Conservation (phyloP, 1,140 invertebrate species). For the Rhagoletis pomonella region DNA sequence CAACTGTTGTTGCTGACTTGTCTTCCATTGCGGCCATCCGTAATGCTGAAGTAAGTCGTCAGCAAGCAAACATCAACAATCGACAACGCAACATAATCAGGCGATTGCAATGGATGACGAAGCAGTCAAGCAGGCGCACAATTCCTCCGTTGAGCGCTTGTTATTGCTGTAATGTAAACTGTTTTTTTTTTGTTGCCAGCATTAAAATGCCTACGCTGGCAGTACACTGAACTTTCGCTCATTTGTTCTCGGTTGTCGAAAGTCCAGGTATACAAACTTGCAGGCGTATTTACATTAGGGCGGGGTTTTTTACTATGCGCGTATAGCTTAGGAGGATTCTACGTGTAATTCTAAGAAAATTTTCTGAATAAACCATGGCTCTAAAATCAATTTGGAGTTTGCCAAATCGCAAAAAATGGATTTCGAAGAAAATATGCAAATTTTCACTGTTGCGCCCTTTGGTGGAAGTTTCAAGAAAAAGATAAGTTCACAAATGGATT, state of each 20-base stretch:
- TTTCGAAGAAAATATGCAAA: too few species aligned
- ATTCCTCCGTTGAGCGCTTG: neutral
- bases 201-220: neutral
- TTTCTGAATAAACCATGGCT: too few species aligned
- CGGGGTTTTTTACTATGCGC: too few species aligned
- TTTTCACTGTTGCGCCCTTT: too few species aligned
- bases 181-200: neutral
- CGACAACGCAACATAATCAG: constrained; percentile 49
- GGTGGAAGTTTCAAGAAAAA: too few species aligned
- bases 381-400: too few species aligned
- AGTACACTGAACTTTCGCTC: constrained; percentile 44
- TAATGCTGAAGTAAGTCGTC: constrained; percentile 30
- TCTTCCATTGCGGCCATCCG: neutral
- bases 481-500: too few species aligned
- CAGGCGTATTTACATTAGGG: neutral
- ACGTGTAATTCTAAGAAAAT: too few species aligned
- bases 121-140: constrained; percentile 18
- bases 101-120: constrained; percentile 10
- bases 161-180: neutral
- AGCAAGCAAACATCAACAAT: constrained; percentile 36
- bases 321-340: too few species aligned
- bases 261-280: neutral
- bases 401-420: too few species aligned
- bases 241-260: constrained; percentile 36
- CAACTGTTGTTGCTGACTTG: constrained; percentile 1